Percentiles rank a stretch among this genome's conserved stretches.
These are phyloP conservation scores for Neodiprion lecontei DNA, from an alignment of 1,140 invertebrate genomes.

Conservation along the genomic window DNA sequence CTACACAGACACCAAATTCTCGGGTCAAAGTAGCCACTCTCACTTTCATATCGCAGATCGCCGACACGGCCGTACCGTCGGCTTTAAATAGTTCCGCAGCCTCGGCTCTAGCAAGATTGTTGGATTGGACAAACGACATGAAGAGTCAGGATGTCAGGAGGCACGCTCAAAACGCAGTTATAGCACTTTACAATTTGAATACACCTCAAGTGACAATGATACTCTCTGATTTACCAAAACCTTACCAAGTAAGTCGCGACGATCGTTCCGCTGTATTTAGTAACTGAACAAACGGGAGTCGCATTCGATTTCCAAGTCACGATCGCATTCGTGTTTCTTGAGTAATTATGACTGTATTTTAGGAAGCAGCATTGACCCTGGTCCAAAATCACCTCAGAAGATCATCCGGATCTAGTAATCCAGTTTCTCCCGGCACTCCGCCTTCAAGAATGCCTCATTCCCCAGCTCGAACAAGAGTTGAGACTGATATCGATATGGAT, in stretches of 20 bases:
- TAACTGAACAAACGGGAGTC: not conserved
- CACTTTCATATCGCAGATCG: conserved; percentile 77
- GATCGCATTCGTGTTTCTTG: not conserved
- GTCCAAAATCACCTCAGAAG: conserved; percentile 82
- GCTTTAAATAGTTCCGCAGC: conserved; percentile 59
- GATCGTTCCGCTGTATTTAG: not conserved
- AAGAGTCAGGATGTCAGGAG: conserved; percentile 82
- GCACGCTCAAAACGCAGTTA: conserved; percentile 79
- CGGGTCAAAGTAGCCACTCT: conserved; percentile 83
- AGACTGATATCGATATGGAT: conserved; percentile 52
- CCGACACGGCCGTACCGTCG: conserved; percentile 63
- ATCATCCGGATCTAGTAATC: conserved; percentile 65
- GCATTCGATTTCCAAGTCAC: not conserved
- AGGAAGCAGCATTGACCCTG: conserved; percentile 83
- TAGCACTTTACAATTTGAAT: conserved; percentile 90
- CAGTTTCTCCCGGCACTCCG: conserved; percentile 61
- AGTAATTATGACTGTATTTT: conserved; percentile 28
- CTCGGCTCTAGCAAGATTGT: conserved; percentile 73
- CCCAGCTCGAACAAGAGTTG: conserved; percentile 48
- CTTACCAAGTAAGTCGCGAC: conserved; percentile 67
- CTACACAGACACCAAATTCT: conserved; percentile 87
- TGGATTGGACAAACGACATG: conserved; percentile 71
- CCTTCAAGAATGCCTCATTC: conserved; percentile 53
- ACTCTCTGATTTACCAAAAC: conserved; percentile 81
- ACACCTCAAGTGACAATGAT: conserved; percentile 86